Conservation (phyloP, 2,113 vertebrate species). For the Malurus cyaneus region DNA sequence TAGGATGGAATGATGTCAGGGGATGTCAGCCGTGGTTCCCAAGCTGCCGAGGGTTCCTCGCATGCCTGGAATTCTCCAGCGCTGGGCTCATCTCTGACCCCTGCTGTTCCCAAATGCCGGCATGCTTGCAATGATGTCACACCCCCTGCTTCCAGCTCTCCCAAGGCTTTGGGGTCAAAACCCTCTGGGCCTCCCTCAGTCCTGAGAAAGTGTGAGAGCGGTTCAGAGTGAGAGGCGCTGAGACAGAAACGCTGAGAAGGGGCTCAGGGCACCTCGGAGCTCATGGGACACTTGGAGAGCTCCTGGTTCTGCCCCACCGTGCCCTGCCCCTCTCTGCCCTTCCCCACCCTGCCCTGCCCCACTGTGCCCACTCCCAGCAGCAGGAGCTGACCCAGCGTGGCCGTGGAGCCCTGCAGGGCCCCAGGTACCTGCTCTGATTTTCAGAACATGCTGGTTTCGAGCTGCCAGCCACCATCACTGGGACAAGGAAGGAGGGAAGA, state of each 20-base stretch:
- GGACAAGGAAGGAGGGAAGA: not conserved
- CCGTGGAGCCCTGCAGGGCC: not conserved
- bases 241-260: not conserved
- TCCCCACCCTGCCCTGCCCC: not conserved
- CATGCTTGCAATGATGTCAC: slow-evolving; percentile 55
- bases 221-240: not conserved
- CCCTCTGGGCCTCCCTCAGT: not conserved
- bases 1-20: not conserved
- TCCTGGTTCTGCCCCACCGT: not conserved
- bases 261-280: not conserved
- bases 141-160: not conserved
- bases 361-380: not conserved
- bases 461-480: not conserved
- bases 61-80: slow-evolving; percentile 56
- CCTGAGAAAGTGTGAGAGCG: slow-evolving; percentile 1
- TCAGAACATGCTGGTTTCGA: not conserved
- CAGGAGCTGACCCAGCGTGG: not conserved
- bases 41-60: not conserved
- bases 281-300: not conserved
- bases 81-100: slow-evolving; percentile 34
- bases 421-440: not conserved
- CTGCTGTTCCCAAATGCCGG: not conserved
- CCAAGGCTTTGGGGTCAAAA: slow-evolving; percentile 25
- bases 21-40: not conserved
- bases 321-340: not conserved